A percentile compares a stretch with the other conserved stretches of the same genome.
Evolutionary conservation across 2,113 vertebrate species (phyloP).

Genomic region (Telmatochromis sp.): DNA sequence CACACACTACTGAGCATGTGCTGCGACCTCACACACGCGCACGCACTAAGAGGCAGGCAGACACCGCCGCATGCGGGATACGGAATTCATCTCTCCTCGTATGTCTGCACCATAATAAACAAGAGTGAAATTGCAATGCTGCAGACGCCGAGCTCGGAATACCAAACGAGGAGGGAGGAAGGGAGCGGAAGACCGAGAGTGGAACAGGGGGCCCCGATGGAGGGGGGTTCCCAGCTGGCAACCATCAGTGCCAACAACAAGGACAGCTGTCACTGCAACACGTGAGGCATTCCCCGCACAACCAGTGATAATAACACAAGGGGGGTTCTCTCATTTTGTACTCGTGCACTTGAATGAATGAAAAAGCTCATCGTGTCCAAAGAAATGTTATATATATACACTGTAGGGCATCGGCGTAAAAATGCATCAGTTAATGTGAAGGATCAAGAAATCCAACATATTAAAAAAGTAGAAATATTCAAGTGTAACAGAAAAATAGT

Average conservation of each 20-base stretch:
- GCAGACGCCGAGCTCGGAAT: slow-evolving; percentile 69
- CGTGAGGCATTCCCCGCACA: neutral
- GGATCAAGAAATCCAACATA: neutral
- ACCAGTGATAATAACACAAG: neutral
- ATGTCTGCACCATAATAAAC: slow-evolving; percentile 84
- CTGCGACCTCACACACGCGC: slow-evolving; percentile 79
- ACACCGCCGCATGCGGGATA: slow-evolving; percentile 52
- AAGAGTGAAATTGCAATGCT: slow-evolving; percentile 69
- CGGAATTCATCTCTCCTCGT: slow-evolving; percentile 75
- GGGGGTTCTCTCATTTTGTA: neutral
- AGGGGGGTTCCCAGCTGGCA: slow-evolving; percentile 62
- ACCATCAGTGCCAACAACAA: slow-evolving; percentile 43
- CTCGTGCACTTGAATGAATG: neutral
- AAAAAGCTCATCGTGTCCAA: neutral
- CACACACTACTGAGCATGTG: slow-evolving; percentile 95
- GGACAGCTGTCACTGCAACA: slow-evolving; percentile 34
- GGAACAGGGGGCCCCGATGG: slow-evolving; percentile 33
- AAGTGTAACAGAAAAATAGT: neutral
- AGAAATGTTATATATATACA: neutral
- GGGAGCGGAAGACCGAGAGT: slow-evolving; percentile 15
- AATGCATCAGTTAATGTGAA: accelerated
- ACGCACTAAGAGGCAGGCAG: neutral
- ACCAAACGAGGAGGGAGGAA: slow-evolving; percentile 67
- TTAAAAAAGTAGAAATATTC: neutral
- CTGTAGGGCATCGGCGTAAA: neutral